Evolutionary conservation across 2,797 vertebrate species (phyloP), one percentile per base, ranked within the genome.

Genomic region (Chlorospingus semifuscus): DNA sequence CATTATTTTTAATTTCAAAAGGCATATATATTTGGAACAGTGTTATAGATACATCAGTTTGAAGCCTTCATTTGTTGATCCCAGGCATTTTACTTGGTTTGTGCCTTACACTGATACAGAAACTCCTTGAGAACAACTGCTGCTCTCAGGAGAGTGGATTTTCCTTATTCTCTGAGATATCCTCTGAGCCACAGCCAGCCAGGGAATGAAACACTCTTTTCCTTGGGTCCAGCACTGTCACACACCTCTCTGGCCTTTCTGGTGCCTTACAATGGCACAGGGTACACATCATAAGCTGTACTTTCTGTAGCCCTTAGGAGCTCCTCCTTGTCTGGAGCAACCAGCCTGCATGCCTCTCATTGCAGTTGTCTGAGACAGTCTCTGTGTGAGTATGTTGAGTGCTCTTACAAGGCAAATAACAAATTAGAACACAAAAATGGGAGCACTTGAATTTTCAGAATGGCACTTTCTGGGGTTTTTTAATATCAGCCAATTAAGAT

Each of bases 401-500:
- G 89, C 97, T 97, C 95, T 93, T 94, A 80, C 18, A 89, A 90
- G 83, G 68, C 68, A 95, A 39, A 61, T 94, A 93, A 93, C 95
- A 92, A 94, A 72, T 82, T 61, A 64, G 69, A 83, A 68, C 74
- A 82, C 94, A 95, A 97, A 97, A 97, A 96, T 84, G 89, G 29
- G 36, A 84, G 39, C 87, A 91, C 91, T 97, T 97, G 89, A n/a
- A 53, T 91, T 90, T 94, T 91, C 65, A 90, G 94, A 97, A 92
- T 71, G 84, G 68, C 89, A 91, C 96, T 97, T 96, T 95, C 77
- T 86, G 70, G 5, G 59, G 2, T 91, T 96, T 97, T 97, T 95
- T 95, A 94, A 81, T 95, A 96, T 93, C 94, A 97, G 64, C 76
- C 94, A 97, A 97, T 97, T 98, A 98, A 95, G 94, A 94, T 94